Evolutionary conservation across 2,113 vertebrate genomes (phyloP).

Genomic region (Hiodon alosoides): DNA sequence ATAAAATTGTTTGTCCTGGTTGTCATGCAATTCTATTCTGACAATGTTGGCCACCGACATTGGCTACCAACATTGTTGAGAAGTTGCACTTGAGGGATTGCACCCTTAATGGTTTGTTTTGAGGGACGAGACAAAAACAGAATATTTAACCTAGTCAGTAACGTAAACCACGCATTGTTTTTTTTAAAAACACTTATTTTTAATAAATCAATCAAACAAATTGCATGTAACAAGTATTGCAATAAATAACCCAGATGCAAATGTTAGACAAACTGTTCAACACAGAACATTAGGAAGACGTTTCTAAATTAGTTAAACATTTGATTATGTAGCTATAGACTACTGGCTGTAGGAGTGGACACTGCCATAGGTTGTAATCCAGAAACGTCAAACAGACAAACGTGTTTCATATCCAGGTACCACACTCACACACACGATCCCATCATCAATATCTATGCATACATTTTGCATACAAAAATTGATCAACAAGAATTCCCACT

Average conservation of each 20-base stretch:
- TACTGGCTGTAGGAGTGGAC: no score
- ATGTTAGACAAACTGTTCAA: background rate
- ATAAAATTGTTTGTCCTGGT: no score
- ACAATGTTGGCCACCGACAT: no score
- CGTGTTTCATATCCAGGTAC: background rate
- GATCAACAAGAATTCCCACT: background rate
- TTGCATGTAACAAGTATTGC: constrained; percentile 19
- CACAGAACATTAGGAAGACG: background rate
- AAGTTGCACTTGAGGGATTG: no score
- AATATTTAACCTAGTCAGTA: no score
- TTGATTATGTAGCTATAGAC: background rate
- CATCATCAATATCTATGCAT: background rate
- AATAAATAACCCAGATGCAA: constrained; percentile 35
- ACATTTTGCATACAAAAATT: background rate
- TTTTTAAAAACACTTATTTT: constrained; percentile 17
- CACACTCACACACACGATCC: background rate
- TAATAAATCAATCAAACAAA: constrained; percentile 21
- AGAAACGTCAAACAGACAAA: no score
- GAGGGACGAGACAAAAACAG: background rate
- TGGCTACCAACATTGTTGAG: no score
- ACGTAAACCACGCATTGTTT: background rate
- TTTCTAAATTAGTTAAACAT: background rate
- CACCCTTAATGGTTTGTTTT: no score
- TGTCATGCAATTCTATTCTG: no score
- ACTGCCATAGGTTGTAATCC: no score